phyloP scores from a whole-genome alignment of 2,113 vertebrate genomes.

The Erpornis zantholeuca region DNA sequence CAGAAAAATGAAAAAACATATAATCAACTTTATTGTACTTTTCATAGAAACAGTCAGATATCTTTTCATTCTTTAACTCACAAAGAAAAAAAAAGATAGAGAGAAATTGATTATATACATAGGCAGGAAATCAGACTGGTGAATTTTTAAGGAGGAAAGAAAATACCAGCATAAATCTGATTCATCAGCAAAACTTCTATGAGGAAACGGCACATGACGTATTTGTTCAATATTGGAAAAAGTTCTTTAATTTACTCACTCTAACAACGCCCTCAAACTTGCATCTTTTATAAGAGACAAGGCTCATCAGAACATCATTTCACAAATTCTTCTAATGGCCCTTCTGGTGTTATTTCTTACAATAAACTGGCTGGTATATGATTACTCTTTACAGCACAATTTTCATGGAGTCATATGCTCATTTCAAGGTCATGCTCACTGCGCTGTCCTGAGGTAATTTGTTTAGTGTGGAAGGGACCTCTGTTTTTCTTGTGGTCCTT shows the following conservation, averaged over 20 bases:
- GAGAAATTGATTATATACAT: background rate
- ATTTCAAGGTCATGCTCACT: constrained; percentile 51
- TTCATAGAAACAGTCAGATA: background rate
- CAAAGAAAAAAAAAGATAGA: background rate
- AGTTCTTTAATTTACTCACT: constrained; percentile 49
- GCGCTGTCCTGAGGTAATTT: background rate
- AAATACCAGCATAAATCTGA: background rate
- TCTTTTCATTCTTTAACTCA: background rate
- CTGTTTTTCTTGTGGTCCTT: background rate
- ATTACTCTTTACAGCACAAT: constrained; percentile 56
- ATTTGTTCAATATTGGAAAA: constrained; percentile 61
- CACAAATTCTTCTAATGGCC: background rate
- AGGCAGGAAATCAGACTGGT: background rate
- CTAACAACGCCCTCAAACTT: constrained; percentile 33
- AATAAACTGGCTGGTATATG: constrained; percentile 5
- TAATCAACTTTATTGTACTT: background rate
- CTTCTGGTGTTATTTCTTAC: constrained; percentile 32
- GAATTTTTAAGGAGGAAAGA: background rate
- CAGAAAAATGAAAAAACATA: background rate
- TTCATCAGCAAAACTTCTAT: constrained; percentile 22
- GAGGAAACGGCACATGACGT: constrained; percentile 31
- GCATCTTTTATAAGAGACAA: constrained; percentile 59
- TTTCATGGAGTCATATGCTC: constrained; percentile 40
- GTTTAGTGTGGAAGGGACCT: background rate
- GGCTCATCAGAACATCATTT: constrained; percentile 23